Evolutionary conservation across 2,888 invertebrate species (phyloP), one percentile per base, ranked within the genome.

Genomic region (Sericinus montela): DNA sequence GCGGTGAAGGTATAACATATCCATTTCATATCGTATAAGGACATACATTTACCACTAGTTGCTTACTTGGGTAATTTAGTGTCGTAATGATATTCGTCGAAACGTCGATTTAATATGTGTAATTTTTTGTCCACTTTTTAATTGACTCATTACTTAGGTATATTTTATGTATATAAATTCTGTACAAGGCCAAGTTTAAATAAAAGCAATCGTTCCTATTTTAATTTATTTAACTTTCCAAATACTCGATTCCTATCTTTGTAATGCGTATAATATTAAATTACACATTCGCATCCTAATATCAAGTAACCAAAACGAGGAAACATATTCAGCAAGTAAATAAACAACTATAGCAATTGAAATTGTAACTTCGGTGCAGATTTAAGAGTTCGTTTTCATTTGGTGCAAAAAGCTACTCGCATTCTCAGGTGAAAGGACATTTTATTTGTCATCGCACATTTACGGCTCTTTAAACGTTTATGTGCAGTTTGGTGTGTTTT

Each of bases 381-480:
- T 53, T 44, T 44, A 50, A 52, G 48, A 45, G 36, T 49, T 48
- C 41, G 50, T 59, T 55, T 60, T 58, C 58, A 56, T 56, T 54
- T 38, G 43, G 51, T 36, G 45, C 53, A 53, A 57, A 67, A 70
- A 70, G 57, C 63, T 56, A 67, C 58, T 60, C 58, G 56, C 25
- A 16, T 28, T 41, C 39, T 53, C 73, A 71, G 74, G 78, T 80
- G 77, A 81, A 81, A 80, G 77, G 74, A 77, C 69, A 59, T 75
- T 79, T 81, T 73, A 74, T 72, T 72, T 78, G 72, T 76, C 75
- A 72, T 70, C 72, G 59, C 63, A 69, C 75, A 80, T 80, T 76
- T 82, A 83, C 71, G 64, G 64, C 69, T 66, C 62, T 78, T 80
- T 75, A 79, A 82, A 71, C 67, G 76, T 81, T 82, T 73, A 78